These are phyloP conservation scores for Callionymus lyra DNA, from an alignment of 2,113 vertebrate genomes.

Conservation along the genomic window DNA sequence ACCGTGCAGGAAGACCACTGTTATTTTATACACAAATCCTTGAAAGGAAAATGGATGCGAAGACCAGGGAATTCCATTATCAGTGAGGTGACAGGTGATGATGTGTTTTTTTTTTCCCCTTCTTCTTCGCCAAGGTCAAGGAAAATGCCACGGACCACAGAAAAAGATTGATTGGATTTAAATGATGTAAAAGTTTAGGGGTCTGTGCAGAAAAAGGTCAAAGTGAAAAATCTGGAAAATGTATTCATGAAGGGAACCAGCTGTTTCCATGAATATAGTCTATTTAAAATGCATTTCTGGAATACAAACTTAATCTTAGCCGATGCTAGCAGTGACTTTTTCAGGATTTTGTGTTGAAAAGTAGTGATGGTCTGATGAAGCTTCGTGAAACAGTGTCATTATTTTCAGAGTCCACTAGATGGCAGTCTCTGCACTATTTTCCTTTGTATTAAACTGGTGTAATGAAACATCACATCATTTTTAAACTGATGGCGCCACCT, in stretches of 20 bases:
- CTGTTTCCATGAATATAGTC: neutral
- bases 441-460: too few species aligned
- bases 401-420: too few species aligned
- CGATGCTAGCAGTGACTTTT: too few species aligned
- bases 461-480: too few species aligned
- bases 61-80: conserved; percentile 49
- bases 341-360: too few species aligned
- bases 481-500: too few species aligned
- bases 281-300: conserved; percentile 11
- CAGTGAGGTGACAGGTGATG: conserved; percentile 40
- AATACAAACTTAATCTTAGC: too few species aligned
- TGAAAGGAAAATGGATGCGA: conserved; percentile 28
- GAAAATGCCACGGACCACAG: conserved; percentile 9
- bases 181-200: conserved; percentile 27
- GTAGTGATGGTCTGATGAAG: too few species aligned
- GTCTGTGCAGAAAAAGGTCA: conserved; percentile 6
- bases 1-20: too few species aligned
- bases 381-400: too few species aligned
- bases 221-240: conserved; percentile 1
- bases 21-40: conserved; percentile 18
- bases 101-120: conserved; percentile 12
- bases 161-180: conserved; percentile 24
- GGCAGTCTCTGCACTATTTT: too few species aligned
- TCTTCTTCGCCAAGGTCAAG: conserved; percentile 28
- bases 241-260: too few species aligned